Evolutionary conservation across 2,888 invertebrate genomes (phyloP).

Genomic region (Colletes collaris): DNA sequence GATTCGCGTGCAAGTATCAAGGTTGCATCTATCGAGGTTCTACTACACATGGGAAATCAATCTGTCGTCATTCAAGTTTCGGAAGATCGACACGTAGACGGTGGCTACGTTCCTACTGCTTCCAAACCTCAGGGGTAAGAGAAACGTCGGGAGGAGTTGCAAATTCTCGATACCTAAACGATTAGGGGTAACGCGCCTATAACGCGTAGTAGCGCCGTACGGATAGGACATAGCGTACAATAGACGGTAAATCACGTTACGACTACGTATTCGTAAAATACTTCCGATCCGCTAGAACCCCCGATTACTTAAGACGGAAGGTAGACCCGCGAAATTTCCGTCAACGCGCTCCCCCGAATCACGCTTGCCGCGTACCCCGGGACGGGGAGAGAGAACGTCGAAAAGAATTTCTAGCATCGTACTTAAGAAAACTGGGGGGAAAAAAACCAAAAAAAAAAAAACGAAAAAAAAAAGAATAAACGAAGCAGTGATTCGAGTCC

Average conservation of each 20-base stretch:
- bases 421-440: not conserved
- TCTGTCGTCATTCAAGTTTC: constrained; percentile 6
- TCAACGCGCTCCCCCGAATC: constrained; percentile 4
- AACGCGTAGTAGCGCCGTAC: constrained; percentile 36
- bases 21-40: not conserved
- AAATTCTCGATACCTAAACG: constrained; percentile 16
- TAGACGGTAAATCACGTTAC: constrained; percentile 37
- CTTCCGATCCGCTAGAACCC: constrained; percentile 40
- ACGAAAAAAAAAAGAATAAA: not conserved
- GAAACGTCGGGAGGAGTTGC: constrained; percentile 13
- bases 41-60: not conserved
- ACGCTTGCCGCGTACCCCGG: not conserved
- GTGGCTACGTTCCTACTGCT: constrained; percentile 52
- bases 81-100: constrained; percentile 31
- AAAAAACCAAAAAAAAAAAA: not conserved
- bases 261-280: constrained; percentile 34
- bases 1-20: too few species aligned
- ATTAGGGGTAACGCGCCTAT: constrained; percentile 23
- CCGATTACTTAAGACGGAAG: constrained; percentile 22
- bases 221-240: constrained; percentile 39
- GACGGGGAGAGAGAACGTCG: not conserved
- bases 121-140: constrained; percentile 49
- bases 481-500: constrained; percentile 6
- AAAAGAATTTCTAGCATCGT: not conserved
- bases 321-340: constrained; percentile 20